These are phyloP conservation scores for Aplochiton taeniatus DNA, from an alignment of 2,797 vertebrate genomes.

Conservation along the genomic window DNA sequence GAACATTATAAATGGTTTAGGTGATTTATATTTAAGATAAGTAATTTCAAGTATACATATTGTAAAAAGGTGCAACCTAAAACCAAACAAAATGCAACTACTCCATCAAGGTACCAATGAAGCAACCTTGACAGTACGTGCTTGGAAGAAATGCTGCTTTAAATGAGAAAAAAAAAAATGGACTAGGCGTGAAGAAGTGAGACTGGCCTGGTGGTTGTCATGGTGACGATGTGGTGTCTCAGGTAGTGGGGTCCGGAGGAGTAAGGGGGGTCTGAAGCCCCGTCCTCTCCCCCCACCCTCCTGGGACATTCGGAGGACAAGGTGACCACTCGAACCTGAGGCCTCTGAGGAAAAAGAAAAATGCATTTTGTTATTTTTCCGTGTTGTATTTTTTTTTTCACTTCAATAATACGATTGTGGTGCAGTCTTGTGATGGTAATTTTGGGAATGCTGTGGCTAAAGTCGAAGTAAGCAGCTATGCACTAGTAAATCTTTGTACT, in stretches of 20 bases:
- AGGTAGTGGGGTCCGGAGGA: conserved; percentile 18
- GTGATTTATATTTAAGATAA: no score
- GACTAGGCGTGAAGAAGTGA: background rate
- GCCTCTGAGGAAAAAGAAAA: conserved; percentile 29
- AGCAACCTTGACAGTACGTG: no score
- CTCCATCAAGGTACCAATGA: no score
- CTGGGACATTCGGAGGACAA: conserved; percentile 1
- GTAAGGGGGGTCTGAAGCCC: conserved; percentile 27
- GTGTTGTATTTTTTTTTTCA: no score
- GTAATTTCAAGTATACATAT: no score
- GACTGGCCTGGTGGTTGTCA: conserved; percentile 43
- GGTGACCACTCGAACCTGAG: conserved; percentile 10
- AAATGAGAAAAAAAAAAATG: no score
- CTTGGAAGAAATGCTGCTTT: no score
- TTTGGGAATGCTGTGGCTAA: background rate
- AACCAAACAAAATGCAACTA: no score
- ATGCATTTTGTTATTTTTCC: background rate
- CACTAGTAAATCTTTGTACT: background rate
- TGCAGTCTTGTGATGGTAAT: conserved; percentile 8
- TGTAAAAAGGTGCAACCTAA: no score
- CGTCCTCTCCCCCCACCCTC: conserved; percentile 9
- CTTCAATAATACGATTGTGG: no score
- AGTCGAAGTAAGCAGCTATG: no score
- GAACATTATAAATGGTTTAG: no score
- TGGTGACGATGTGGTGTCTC: background rate